A percentile compares a stretch with the other conserved stretches of the same genome.
phyloP scores from a whole-genome alignment of 1,140 invertebrate species.

The Drosophila eugracilis region DNA sequence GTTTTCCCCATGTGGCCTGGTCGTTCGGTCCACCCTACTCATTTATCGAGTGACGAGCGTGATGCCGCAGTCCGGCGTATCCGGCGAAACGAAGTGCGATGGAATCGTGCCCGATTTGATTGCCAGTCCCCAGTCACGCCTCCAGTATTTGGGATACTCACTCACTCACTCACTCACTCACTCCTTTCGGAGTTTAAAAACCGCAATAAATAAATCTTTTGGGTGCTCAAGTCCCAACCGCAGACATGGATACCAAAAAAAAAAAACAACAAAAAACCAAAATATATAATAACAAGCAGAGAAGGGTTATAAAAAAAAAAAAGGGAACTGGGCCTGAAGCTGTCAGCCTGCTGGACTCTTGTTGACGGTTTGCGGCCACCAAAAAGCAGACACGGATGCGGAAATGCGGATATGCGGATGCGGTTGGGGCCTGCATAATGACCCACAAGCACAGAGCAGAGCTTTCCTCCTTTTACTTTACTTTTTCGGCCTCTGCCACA shows the following conservation, averaged over 20 bases:
- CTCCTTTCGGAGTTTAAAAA: conserved; percentile 53
- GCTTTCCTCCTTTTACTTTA: conserved; percentile 56
- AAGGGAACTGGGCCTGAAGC: conserved; percentile 17
- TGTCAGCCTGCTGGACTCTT: conserved; percentile 38
- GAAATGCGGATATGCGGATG: conserved; percentile 29
- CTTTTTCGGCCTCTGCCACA: conserved; percentile 40
- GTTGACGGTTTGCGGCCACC: conserved; percentile 28
- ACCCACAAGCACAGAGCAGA: conserved; percentile 66
- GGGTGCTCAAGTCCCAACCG: conserved; percentile 29
- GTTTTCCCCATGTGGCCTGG: no score
- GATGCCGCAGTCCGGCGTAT: conserved; percentile 35
- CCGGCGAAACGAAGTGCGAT: conserved; percentile 17
- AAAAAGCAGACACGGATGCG: conserved; percentile 24
- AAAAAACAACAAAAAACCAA: conserved; percentile 7
- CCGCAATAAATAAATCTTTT: conserved; percentile 82
- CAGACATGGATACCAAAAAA: conserved; percentile 42
- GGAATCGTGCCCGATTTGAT: conserved; percentile 38
- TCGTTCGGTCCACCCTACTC: neutral
- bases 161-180: conserved; percentile 4
- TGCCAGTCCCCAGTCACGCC: conserved; percentile 29
- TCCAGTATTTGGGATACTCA: conserved; percentile 5
- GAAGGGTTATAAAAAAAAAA: conserved; percentile 1
- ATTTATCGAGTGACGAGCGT: conserved; percentile 38
- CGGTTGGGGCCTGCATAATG: conserved; percentile 70
- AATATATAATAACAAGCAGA: neutral